These are phyloP conservation scores for Acanthoscelides obtectus DNA, from an alignment of 2,888 invertebrate species.

Conservation along the genomic window DNA sequence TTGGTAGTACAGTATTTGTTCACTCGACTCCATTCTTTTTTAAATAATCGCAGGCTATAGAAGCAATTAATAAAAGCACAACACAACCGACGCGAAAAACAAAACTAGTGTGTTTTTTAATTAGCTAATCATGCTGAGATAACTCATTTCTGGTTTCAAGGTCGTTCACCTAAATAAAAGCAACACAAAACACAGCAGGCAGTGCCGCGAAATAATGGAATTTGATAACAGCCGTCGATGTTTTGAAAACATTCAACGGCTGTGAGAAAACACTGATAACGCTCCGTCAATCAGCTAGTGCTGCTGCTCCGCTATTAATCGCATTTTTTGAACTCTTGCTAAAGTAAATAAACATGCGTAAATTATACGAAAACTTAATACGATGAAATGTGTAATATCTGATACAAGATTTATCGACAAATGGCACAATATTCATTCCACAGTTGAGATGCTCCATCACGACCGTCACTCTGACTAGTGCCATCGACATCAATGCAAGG, in stretches of 20 bases:
- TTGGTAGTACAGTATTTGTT: too few species aligned
- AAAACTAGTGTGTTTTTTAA: not conserved
- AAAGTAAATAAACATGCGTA: not conserved
- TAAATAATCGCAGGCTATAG: not conserved
- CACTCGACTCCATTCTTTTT: too few species aligned
- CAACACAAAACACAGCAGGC: not conserved
- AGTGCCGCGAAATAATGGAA: not conserved
- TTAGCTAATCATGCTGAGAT: not conserved
- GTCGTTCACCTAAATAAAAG: not conserved
- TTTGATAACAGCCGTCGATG: not conserved
- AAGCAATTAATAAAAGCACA: not conserved
- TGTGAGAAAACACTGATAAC: not conserved
- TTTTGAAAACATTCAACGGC: not conserved
- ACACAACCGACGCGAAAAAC: not conserved
- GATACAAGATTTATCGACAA: too few species aligned
- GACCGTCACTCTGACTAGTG: too few species aligned
- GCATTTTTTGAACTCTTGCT: not conserved
- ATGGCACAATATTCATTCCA: too few species aligned
- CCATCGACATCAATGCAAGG: too few species aligned
- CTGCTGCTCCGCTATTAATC: not conserved
- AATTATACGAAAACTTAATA: not conserved
- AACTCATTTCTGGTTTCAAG: not conserved
- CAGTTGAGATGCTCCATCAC: too few species aligned
- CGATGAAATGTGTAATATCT: not conserved
- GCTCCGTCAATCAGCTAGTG: not conserved